Base-by-base conservation (phyloP, 2,888 invertebrate species). In the Boloria euphrosyne region DNA sequence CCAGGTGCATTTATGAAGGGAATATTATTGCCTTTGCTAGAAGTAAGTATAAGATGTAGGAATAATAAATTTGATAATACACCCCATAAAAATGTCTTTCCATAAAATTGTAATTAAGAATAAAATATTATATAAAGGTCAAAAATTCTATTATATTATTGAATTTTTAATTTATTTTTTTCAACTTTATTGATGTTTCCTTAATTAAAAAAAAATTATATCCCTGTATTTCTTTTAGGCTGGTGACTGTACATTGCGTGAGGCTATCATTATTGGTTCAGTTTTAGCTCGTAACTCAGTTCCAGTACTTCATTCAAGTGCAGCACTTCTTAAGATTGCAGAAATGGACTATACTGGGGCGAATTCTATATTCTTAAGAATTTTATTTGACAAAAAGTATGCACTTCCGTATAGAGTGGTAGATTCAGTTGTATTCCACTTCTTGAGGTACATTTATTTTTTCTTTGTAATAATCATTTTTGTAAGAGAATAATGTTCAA, bases 1-100 rank as follows among this genome's bases (percentile, higher is more conserved):
- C 99, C 99, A 51, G 98, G 97, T 22, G 99, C 97, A 51, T 99
- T 99, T 79, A 99, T 99, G 97, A 99, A 99, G 92, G 99, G 95
- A 52, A 93, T 96, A 73, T 84, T 96, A 57, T 80, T 96, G 66
- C 96, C 96, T 0, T 85, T 96, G 52, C 85, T 96, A 47, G 96
- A 95, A 83, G 93, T 93, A 79, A 82, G 74, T 76, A 63, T 57
- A 18, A 44, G 7, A 22, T 38, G 3, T 5, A n/a, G 14, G n/a
- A 14, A 49, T 14, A 16, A 3, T 16, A 16, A 6, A 38, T 38
- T 38, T 38, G 31, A 7, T 10, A 38, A 38, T 10, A 10, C 31
- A 2, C 10, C 31, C 6, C 2, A 10, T 38, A 10, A 7, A 38
- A 38, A 10, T 38, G 5, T 27, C 27, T 27, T 6, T 31, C 31